A percentile compares a stretch with the other conserved stretches of the same genome.
These are phyloP conservation scores for Stegostoma tigrinum DNA, from an alignment of 2,113 vertebrate species.

Conservation along the genomic window DNA sequence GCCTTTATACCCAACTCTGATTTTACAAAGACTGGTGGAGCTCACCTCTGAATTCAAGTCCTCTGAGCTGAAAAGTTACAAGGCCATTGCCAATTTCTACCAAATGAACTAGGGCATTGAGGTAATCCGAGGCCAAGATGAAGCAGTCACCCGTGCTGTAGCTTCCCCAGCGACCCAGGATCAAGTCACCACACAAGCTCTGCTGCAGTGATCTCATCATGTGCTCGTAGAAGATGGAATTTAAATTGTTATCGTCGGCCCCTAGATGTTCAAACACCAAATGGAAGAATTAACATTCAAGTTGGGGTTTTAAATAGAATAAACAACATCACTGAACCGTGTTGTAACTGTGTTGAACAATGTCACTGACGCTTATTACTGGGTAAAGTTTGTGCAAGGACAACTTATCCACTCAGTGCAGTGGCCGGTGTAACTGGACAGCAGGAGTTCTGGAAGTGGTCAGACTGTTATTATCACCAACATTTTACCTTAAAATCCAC, in stretches of 20 bases:
- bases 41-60: conserved; percentile 95
- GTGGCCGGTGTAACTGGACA: background rate
- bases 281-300: conserved; percentile 38
- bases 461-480: background rate
- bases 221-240: conserved; percentile 97
- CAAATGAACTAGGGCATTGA: conserved; percentile 94
- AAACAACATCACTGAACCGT: background rate
- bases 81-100: conserved; percentile 92
- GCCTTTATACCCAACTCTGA: background rate
- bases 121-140: conserved; percentile 93
- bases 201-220: conserved; percentile 90
- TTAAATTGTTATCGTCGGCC: conserved; percentile 88
- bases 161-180: conserved; percentile 93
- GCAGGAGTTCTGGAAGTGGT: background rate
- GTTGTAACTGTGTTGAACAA: background rate
- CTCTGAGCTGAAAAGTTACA: conserved; percentile 92
- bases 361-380: background rate
- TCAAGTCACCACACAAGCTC: conserved; percentile 85
- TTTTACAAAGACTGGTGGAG: background rate
- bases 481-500: background rate
- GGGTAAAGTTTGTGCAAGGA: background rate
- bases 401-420: background rate
- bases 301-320: background rate
- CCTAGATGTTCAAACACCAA: conserved; percentile 55
- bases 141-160: conserved; percentile 91